These are phyloP conservation scores for Ceratosolen solmsi DNA, from an alignment of 1,140 invertebrate species.

Conservation along the genomic window DNA sequence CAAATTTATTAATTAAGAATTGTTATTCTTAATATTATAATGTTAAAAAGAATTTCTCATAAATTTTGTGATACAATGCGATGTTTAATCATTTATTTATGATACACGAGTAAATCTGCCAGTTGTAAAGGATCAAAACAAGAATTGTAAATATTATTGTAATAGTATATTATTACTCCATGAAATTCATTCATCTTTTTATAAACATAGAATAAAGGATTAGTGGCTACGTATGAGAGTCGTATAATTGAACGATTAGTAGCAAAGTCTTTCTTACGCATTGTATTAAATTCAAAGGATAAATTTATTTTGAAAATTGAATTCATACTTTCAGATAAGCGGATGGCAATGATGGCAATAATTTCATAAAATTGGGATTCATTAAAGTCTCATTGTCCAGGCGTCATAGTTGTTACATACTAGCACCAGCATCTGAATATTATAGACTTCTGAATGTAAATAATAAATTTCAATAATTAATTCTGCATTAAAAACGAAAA, in stretches of 20 bases:
- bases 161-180: too few species aligned
- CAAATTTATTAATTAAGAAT: neutral
- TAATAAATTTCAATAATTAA: neutral
- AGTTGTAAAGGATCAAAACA: neutral
- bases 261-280: neutral
- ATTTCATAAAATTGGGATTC: neutral
- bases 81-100: neutral
- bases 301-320: neutral
- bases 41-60: neutral
- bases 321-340: neutral
- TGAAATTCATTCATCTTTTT: neutral
- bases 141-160: slow-evolving; percentile 26
- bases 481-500: neutral
- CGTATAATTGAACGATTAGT: neutral
- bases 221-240: neutral
- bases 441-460: neutral
- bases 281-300: neutral
- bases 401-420: neutral
- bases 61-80: neutral
- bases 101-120: neutral
- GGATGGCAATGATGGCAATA: neutral
- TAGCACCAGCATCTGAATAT: neutral
- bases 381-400: neutral
- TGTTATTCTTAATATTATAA: neutral
- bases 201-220: neutral